phyloP scores from a whole-genome alignment of 1,140 invertebrate species.

The Drosophila watanabei region DNA sequence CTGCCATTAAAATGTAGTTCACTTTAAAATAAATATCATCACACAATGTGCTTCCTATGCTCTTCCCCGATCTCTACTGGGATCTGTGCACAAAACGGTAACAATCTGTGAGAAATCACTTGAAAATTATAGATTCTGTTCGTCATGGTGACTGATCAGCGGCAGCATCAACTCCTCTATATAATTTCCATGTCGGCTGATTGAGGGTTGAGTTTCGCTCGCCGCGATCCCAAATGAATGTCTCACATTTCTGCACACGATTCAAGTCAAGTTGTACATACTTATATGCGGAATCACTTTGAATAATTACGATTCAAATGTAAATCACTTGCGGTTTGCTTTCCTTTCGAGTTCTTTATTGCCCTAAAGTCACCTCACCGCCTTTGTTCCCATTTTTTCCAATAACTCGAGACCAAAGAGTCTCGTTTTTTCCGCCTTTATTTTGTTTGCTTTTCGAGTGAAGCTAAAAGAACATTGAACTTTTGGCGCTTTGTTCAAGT shows the following conservation, averaged over 20 bases:
- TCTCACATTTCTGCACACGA: conserved; percentile 11
- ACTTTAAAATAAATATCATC: conserved; percentile 2
- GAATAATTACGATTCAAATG: conserved; percentile 35
- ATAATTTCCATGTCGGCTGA: conserved; percentile 31
- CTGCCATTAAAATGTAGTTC: conserved; percentile 2
- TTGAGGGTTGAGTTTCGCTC: not conserved
- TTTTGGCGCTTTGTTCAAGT: not conserved
- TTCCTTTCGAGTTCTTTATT: conserved; percentile 8
- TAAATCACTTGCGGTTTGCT: conserved; percentile 25
- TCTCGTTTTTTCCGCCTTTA: not conserved
- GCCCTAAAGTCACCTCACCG: not conserved
- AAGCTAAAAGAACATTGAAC: not conserved
- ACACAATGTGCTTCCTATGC: not conserved
- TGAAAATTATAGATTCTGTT: conserved; percentile 21
- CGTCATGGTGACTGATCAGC: conserved; percentile 40
- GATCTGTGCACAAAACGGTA: conserved; percentile 1
- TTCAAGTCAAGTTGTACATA: not conserved
- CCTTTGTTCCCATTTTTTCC: conserved; percentile 21
- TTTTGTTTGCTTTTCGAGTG: not conserved
- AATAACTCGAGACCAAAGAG: conserved; percentile 1
- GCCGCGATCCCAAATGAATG: conserved; percentile 1
- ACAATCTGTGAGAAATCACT: conserved; percentile 3
- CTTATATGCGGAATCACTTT: conserved; percentile 8
- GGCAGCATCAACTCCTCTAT: conserved; percentile 10
- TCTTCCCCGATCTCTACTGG: not conserved